These are phyloP conservation scores for Apodemus speciosus DNA, from an alignment of 2,113 vertebrate genomes.

Conservation along the genomic window DNA sequence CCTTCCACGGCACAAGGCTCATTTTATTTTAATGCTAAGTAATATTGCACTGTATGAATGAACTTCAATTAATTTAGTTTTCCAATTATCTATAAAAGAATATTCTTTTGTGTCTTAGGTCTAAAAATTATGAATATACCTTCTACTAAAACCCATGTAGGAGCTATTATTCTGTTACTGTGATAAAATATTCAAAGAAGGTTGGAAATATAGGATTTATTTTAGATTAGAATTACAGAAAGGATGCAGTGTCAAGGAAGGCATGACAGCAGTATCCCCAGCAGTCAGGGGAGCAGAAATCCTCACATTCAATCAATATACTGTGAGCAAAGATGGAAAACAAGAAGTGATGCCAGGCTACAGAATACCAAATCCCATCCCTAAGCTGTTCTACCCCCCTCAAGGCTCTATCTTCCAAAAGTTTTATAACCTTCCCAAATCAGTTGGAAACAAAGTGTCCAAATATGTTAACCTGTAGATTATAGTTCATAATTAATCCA, in stretches of 20 bases:
- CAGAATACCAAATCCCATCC: neutral
- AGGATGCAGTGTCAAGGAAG: neutral
- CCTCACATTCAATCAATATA: neutral
- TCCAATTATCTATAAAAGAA: neutral
- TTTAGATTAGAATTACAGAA: neutral
- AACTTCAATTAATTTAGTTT: neutral
- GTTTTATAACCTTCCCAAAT: neutral
- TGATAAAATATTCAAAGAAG: neutral
- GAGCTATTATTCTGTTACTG: neutral
- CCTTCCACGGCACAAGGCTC: neutral
- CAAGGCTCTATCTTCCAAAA: neutral
- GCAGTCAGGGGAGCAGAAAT: neutral
- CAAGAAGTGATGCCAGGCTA: no score
- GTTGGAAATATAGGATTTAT: neutral
- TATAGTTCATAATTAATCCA: neutral
- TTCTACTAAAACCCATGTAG: neutral
- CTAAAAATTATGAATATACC: neutral
- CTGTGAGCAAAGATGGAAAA: neutral
- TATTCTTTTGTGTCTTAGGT: neutral
- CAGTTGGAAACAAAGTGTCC: neutral
- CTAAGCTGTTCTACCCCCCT: no score
- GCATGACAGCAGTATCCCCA: neutral
- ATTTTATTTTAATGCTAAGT: neutral
- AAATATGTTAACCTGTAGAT: neutral
- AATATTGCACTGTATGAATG: neutral